A percentile compares a stretch with the other conserved stretches of the same genome.
Evolutionary conservation across 2,888 invertebrate species (phyloP).

Genomic region (Xestia rhomboidea): DNA sequence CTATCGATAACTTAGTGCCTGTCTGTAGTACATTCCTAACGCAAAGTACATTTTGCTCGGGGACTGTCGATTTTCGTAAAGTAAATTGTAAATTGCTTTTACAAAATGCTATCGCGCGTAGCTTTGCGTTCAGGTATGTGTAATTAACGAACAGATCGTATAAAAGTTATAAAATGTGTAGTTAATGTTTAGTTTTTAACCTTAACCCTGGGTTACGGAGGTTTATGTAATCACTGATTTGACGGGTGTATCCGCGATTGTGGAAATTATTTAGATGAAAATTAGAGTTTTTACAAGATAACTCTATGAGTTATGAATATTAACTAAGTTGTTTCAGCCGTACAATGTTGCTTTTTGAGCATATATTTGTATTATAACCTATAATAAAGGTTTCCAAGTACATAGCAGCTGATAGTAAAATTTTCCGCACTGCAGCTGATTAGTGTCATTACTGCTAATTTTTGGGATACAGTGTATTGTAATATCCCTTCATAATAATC

Average conservation of each 20-base stretch:
- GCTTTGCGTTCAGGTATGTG: conserved; percentile 92
- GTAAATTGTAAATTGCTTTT: conserved; percentile 74
- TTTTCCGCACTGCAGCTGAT: conserved; percentile 35
- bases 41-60: conserved; percentile 79
- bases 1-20: background rate
- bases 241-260: conserved; percentile 74
- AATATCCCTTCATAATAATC: background rate
- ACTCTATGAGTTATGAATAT: background rate
- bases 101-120: conserved; percentile 93
- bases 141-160: conserved; percentile 49
- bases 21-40: conserved; percentile 77
- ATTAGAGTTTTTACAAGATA: conserved; percentile 15
- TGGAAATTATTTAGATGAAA: conserved; percentile 51
- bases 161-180: conserved; percentile 22
- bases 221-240: conserved; percentile 90
- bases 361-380: conserved; percentile 48
- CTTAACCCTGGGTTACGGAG: conserved; percentile 78
- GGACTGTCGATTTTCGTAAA: conserved; percentile 80
- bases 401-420: conserved; percentile 35
- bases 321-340: background rate
- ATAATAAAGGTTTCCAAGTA: background rate
- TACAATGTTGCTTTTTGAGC: background rate
- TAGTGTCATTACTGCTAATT: background rate
- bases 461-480: background rate
- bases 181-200: conserved; percentile 64